phyloP scores from a whole-genome alignment of 2,113 vertebrate species.

The Nymphicus hollandicus region DNA sequence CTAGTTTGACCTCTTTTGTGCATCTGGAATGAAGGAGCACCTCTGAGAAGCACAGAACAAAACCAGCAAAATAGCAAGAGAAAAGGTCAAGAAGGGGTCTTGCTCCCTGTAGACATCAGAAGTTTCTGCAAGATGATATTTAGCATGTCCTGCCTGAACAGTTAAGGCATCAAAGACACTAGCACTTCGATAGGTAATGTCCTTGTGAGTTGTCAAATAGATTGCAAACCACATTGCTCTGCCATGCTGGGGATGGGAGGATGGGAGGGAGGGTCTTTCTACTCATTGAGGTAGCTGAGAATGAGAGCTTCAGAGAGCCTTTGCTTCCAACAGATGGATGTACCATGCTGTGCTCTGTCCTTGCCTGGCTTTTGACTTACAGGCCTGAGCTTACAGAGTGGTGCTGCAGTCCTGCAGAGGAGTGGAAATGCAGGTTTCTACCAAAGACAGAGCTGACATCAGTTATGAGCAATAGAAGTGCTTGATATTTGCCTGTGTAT shows the following conservation, averaged over 20 bases:
- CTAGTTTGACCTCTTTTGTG: slow-evolving; percentile 58
- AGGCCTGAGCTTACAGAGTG: background rate
- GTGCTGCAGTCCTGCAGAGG: background rate
- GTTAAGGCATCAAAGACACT: slow-evolving; percentile 34
- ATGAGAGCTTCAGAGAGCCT: slow-evolving; percentile 17
- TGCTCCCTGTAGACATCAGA: slow-evolving; percentile 63
- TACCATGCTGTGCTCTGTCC: slow-evolving; percentile 58
- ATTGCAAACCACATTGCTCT: background rate
- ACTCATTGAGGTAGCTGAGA: background rate
- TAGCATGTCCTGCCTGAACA: slow-evolving; percentile 58
- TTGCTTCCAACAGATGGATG: slow-evolving; percentile 24
- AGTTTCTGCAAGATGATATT: slow-evolving; percentile 61
- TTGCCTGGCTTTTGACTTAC: slow-evolving; percentile 48
- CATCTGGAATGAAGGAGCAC: slow-evolving; percentile 33
- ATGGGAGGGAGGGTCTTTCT: background rate
- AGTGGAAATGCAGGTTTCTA: background rate
- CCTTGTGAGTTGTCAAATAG: background rate
- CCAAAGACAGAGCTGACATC: background rate
- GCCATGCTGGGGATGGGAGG: background rate
- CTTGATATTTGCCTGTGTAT: background rate
- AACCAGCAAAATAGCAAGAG: slow-evolving; percentile 51
- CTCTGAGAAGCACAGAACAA: slow-evolving; percentile 52
- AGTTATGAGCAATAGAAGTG: background rate
- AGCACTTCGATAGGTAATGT: slow-evolving; percentile 29
- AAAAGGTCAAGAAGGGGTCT: slow-evolving; percentile 58